Conservation (phyloP, 2,888 invertebrate genomes). For the Eupithecia vulgata region DNA sequence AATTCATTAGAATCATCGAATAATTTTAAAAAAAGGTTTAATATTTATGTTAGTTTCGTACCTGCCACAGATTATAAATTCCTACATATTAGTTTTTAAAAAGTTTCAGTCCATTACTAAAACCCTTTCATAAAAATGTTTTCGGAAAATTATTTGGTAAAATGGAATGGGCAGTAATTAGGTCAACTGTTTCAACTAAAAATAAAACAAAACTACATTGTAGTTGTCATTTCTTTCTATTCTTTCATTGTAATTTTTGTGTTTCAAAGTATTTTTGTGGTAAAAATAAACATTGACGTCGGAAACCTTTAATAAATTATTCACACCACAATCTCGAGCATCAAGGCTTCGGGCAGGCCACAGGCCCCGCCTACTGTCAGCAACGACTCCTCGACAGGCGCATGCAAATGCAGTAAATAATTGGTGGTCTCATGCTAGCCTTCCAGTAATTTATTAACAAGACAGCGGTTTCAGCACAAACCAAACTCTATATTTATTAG, state of each 20-base stretch:
- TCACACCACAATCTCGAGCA: slow-evolving; percentile 1
- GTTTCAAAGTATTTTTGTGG: too few relatives aligned
- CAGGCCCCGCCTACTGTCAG: slow-evolving; percentile 37
- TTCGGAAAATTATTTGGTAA: not conserved
- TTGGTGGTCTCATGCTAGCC: slow-evolving; percentile 15
- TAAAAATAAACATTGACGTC: not conserved
- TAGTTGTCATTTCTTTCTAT: too few relatives aligned
- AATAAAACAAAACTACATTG: too few relatives aligned
- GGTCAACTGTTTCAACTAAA: too few relatives aligned
- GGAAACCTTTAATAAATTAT: not conserved
- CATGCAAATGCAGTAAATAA: slow-evolving; percentile 45
- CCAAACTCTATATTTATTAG: not conserved
- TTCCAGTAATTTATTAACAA: not conserved
- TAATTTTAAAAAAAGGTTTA: too few relatives aligned
- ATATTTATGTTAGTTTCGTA: too few relatives aligned
- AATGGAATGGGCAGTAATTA: not conserved
- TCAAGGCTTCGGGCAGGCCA: slow-evolving; percentile 14
- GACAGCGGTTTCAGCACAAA: not conserved
- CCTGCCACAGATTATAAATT: too few relatives aligned
- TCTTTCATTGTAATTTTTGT: too few relatives aligned
- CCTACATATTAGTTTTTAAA: too few relatives aligned
- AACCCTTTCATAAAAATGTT: too few relatives aligned
- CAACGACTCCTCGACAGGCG: slow-evolving; percentile 35
- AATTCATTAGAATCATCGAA: too few relatives aligned
- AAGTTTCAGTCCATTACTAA: too few relatives aligned